These are phyloP conservation scores for Plectropomus leopardus DNA, from an alignment of 2,113 vertebrate species.

Conservation along the genomic window DNA sequence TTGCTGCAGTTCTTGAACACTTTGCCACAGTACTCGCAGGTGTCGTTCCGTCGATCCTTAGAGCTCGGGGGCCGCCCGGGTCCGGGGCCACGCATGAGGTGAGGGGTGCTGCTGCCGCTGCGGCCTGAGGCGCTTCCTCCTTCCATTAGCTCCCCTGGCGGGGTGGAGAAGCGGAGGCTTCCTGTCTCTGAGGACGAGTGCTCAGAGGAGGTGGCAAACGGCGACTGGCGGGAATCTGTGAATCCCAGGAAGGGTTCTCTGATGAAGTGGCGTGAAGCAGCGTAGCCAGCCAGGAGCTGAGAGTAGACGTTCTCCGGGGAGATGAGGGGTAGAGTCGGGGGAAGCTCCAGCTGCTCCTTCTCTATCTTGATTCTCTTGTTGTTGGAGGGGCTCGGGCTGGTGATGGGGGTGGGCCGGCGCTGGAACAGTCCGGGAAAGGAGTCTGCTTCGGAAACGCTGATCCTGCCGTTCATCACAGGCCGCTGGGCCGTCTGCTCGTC, in stretches of 20 bases:
- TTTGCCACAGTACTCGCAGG: conserved; percentile 99
- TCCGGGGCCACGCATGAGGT: conserved; percentile 92
- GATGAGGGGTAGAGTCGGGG: conserved; percentile 92
- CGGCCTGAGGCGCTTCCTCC: conserved; percentile 92
- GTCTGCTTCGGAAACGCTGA: conserved; percentile 88
- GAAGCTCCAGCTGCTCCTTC: conserved; percentile 97
- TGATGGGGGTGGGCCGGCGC: conserved; percentile 94
- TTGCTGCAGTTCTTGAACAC: conserved; percentile 99
- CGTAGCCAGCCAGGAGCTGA: conserved; percentile 98
- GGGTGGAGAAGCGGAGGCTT: conserved; percentile 98
- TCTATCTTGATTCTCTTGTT: conserved; percentile 98
- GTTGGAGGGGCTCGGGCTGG: conserved; percentile 91
- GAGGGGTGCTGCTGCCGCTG: conserved; percentile 97
- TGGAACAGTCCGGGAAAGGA: conserved; percentile 93
- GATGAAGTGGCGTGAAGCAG: conserved; percentile 98
- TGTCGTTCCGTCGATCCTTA: conserved; percentile 97
- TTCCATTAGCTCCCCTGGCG: conserved; percentile 95
- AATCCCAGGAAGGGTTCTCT: conserved; percentile 98
- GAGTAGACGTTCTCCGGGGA: conserved; percentile 99
- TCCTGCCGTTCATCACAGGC: conserved; percentile 92
- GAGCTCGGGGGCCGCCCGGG: conserved; percentile 96
- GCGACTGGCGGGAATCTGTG: conserved; percentile 97
- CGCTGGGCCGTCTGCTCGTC: conserved; percentile 85
- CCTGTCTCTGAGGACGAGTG: conserved; percentile 99
- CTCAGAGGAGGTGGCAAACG: conserved; percentile 97